Percentiles rank a stretch among this genome's conserved stretches.
These are phyloP conservation scores for Eulemur mongoz DNA, from an alignment of 2,797 vertebrate species.

Conservation along the genomic window DNA sequence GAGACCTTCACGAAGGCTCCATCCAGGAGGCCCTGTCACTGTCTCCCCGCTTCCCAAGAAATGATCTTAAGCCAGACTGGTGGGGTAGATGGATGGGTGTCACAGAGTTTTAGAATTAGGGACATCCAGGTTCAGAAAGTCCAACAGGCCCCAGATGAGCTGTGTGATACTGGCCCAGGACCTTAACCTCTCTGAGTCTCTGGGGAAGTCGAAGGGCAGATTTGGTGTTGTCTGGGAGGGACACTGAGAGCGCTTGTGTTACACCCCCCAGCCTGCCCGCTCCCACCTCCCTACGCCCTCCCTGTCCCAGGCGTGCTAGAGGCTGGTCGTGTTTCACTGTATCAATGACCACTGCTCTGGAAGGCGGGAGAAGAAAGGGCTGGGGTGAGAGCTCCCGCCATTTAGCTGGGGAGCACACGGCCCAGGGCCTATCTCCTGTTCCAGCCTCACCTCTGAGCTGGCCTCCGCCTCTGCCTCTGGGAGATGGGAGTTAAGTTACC, in stretches of 20 bases:
- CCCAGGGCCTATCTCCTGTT: not conserved
- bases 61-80: not conserved
- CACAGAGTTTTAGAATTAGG: not conserved
- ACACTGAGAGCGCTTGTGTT: constrained; percentile 7
- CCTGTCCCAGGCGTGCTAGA: not conserved
- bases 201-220: constrained; percentile 22
- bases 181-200: constrained; percentile 47
- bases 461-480: not conserved
- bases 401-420: not conserved
- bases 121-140: not conserved
- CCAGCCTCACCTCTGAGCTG: not conserved
- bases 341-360: constrained; percentile 46
- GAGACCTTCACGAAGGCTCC: not conserved
- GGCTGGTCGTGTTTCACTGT: constrained; percentile 42
- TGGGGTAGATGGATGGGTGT: not conserved
- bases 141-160: not conserved
- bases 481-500: constrained; percentile 61
- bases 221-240: not conserved
- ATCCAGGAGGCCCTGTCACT: not conserved
- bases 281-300: not conserved
- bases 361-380: constrained; percentile 51
- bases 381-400: not conserved
- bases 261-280: not conserved
- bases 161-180: constrained; percentile 28
- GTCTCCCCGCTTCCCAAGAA: not conserved